Conservation (phyloP, 2,797 vertebrate species). For the Aotus griseimembra region DNA sequence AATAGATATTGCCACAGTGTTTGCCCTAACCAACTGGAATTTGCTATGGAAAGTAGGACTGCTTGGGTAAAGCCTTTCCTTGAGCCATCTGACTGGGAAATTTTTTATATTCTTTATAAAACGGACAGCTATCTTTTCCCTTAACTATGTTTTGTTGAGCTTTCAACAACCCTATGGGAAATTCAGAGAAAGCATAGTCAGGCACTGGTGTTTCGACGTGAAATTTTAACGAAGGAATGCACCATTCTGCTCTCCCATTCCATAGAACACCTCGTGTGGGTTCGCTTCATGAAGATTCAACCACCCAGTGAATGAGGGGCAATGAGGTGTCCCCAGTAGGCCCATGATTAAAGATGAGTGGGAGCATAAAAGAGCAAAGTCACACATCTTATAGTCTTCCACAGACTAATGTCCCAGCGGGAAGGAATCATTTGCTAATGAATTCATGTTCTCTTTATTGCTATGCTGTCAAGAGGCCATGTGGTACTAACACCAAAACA, state of each 20-base stretch:
- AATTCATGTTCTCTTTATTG: slow-evolving; percentile 7
- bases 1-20: slow-evolving; percentile 59
- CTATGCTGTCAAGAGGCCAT: slow-evolving; percentile 21
- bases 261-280: background rate
- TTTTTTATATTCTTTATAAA: slow-evolving; percentile 73
- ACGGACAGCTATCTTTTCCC: slow-evolving; percentile 62
- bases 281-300: background rate
- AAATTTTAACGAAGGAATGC: slow-evolving; percentile 39
- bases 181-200: background rate
- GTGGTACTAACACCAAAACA: background rate
- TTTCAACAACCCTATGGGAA: slow-evolving; percentile 48
- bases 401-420: background rate
- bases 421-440: slow-evolving; percentile 28
- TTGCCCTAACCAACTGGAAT: slow-evolving; percentile 72
- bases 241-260: slow-evolving; percentile 22
- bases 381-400: background rate
- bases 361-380: slow-evolving; percentile 19
- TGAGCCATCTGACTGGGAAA: slow-evolving; percentile 76
- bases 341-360: background rate
- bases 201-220: background rate
- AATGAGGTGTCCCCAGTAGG: background rate
- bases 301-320: background rate
- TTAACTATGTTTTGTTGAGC: slow-evolving; percentile 50
- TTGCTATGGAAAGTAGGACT: slow-evolving; percentile 71
- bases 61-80: slow-evolving; percentile 75